Conservation (phyloP, 2,888 invertebrate genomes). For the Parnassius smintheus region DNA sequence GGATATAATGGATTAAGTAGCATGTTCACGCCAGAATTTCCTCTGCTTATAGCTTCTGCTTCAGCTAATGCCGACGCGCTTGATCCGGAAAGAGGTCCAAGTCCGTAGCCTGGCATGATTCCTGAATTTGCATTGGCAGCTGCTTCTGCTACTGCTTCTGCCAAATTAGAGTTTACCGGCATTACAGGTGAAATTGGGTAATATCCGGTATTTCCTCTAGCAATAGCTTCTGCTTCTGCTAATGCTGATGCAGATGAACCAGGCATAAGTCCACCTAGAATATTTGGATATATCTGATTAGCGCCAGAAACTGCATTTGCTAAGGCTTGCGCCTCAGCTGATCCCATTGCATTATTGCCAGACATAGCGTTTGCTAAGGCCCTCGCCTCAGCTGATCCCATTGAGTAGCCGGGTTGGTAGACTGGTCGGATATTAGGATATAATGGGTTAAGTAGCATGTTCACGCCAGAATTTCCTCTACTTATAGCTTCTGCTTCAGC, state of each 20-base stretch:
- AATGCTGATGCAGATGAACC: conserved; percentile 3
- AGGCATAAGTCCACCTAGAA: neutral
- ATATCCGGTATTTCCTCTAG: conserved; percentile 5
- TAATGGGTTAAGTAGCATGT: neutral
- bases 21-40: neutral
- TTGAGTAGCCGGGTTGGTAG: neutral
- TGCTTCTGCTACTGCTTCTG: neutral
- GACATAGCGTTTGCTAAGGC: conserved; percentile 12
- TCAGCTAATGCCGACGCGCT: neutral
- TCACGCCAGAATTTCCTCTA: neutral
- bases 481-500: neutral
- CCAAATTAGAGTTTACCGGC: neutral
- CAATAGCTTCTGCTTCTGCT: conserved; percentile 5
- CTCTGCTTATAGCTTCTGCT: neutral
- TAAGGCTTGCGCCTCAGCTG: conserved; percentile 16
- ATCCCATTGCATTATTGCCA: neutral
- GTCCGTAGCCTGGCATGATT: neutral
- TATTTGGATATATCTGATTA: neutral
- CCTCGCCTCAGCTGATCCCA: conserved; percentile 6
- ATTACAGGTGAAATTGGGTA: conserved; percentile 1
- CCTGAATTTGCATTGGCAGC: no score
- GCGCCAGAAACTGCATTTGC: neutral
- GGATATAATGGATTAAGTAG: neutral
- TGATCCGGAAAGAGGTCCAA: neutral
- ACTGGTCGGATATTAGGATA: neutral